phyloP scores from a whole-genome alignment of 2,888 invertebrate genomes.

The Mythimna loreyi region DNA sequence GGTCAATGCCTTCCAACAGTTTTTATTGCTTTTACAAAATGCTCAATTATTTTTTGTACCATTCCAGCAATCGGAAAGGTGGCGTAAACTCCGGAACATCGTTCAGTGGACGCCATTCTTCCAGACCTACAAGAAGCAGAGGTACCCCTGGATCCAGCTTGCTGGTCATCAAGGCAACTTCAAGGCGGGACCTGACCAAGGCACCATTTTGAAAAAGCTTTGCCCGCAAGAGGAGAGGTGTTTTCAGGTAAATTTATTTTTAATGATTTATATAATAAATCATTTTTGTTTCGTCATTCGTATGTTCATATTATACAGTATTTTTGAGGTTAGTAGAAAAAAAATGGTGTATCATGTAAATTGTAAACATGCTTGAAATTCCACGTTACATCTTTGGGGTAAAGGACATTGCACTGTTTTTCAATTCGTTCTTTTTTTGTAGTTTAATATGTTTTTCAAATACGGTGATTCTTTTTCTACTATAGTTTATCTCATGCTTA shows the following conservation, averaged over 20 bases:
- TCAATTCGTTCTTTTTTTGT: neutral
- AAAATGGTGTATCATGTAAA: constrained; percentile 33
- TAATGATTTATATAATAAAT: too few species aligned
- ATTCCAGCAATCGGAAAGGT: constrained; percentile 96
- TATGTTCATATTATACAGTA: constrained; percentile 16
- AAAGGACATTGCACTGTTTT: neutral
- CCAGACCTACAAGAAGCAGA: constrained; percentile 98
- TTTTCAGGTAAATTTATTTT: constrained; percentile 92
- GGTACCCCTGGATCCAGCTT: constrained; percentile 99
- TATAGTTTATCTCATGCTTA: neutral
- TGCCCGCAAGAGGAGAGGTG: constrained; percentile 97
- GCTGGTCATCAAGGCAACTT: constrained; percentile 99
- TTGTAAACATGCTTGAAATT: constrained; percentile 19
- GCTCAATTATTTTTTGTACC: constrained; percentile 20
- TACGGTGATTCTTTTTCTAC: neutral
- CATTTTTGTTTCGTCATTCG: constrained; percentile 1
- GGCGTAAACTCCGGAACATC: constrained; percentile 98
- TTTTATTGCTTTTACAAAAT: neutral
- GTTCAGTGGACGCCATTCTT: constrained; percentile 99
- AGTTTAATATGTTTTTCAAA: neutral
- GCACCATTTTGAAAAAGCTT: constrained; percentile 98
- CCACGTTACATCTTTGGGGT: constrained; percentile 15
- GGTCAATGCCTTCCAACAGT: too few species aligned
- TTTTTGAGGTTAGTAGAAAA: constrained; percentile 4
- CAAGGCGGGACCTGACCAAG: constrained; percentile 97